Percentiles rank a stretch among this genome's conserved stretches.
phyloP scores from a whole-genome alignment of 1,140 invertebrate genomes.

The Helicorthomorpha holstii region DNA sequence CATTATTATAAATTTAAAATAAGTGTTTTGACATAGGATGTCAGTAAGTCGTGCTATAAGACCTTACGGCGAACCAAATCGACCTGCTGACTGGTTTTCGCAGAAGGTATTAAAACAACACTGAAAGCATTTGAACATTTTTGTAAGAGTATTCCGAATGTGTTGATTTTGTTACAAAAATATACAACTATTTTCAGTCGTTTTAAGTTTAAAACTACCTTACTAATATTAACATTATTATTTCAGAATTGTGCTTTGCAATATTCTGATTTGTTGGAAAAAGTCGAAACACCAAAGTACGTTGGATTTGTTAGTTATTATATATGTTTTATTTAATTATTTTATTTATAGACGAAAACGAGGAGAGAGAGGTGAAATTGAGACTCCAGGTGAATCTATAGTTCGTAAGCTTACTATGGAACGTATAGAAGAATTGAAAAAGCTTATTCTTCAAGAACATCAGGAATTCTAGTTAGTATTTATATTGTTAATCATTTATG shows the following conservation, averaged over 20 bases:
- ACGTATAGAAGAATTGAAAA: slow-evolving; percentile 54
- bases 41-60: slow-evolving; percentile 64
- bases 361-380: slow-evolving; percentile 41
- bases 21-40: slow-evolving; percentile 34
- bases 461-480: slow-evolving; percentile 39
- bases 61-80: slow-evolving; percentile 44
- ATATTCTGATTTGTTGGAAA: slow-evolving; percentile 64
- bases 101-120: slow-evolving; percentile 38
- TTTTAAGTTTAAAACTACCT: not conserved
- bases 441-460: slow-evolving; percentile 44
- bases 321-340: not conserved
- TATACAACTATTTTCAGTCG: not conserved
- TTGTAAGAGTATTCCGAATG: not conserved
- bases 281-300: slow-evolving; percentile 64
- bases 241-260: slow-evolving; percentile 64
- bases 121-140: not conserved
- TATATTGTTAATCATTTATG: not conserved
- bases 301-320: slow-evolving; percentile 11
- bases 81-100: slow-evolving; percentile 76
- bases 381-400: slow-evolving; percentile 64
- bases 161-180: not conserved
- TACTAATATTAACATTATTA: not conserved
- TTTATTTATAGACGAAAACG: slow-evolving; percentile 44
- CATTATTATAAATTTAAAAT: slow-evolving; percentile 9
- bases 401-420: slow-evolving; percentile 57